Evolutionary conservation across 1,140 invertebrate species (phyloP).

Genomic region (Pentalonia nigronervosa): DNA sequence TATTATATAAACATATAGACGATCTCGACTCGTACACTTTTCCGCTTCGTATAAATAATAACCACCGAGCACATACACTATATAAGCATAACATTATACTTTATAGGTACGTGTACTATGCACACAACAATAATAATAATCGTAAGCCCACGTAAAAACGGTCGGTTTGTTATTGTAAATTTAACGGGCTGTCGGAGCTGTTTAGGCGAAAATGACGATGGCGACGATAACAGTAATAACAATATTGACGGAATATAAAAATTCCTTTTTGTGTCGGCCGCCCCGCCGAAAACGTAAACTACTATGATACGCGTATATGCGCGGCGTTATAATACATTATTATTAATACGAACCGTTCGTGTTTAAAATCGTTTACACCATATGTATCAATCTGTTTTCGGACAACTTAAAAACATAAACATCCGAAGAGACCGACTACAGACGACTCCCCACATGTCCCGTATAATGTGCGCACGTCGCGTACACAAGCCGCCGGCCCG

Average conservation of each 20-base stretch:
- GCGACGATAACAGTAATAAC: not conserved
- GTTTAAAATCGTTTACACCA: slow-evolving; percentile 56
- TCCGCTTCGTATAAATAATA: too few species aligned
- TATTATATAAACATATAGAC: too few species aligned
- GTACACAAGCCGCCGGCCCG: too few species aligned
- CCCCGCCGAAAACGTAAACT: slow-evolving; percentile 30
- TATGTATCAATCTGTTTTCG: slow-evolving; percentile 54
- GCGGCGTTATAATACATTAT: not conserved
- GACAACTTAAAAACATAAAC: slow-evolving; percentile 49
- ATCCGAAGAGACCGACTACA: slow-evolving; percentile 28
- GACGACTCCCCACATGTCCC: slow-evolving; percentile 14
- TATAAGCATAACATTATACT: not conserved
- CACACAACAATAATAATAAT: slow-evolving; percentile 5
- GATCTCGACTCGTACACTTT: too few species aligned
- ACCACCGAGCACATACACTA: too few species aligned
- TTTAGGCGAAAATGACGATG: slow-evolving; percentile 32
- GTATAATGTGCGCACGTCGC: too few species aligned
- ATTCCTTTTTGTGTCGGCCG: slow-evolving; percentile 21
- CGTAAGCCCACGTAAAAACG: not conserved
- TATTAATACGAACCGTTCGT: not conserved
- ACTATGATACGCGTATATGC: too few species aligned
- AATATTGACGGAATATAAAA: slow-evolving; percentile 6
- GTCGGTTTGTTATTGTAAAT: slow-evolving; percentile 18
- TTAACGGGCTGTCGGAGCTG: not conserved
- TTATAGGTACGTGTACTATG: not conserved